These are phyloP conservation scores for Chrysomela aeneicollis DNA, from an alignment of 2,888 invertebrate species.

Conservation along the genomic window DNA sequence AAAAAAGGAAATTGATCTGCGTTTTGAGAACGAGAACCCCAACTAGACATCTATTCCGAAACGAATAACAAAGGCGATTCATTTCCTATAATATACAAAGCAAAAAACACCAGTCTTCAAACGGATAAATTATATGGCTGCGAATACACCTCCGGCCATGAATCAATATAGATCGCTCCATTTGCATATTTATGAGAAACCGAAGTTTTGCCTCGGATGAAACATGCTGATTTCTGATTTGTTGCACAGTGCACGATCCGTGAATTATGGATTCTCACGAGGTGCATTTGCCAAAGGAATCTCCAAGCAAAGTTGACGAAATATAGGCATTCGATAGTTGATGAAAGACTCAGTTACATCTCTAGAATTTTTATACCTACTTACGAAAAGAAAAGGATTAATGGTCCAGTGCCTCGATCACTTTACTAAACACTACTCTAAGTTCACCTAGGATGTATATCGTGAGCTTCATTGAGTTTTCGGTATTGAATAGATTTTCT, in stretches of 20 bases:
- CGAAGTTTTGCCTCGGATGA: slow-evolving; percentile 39
- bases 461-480: too few species aligned
- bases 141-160: slow-evolving; percentile 39
- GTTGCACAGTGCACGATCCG: slow-evolving; percentile 40
- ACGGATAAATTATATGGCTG: slow-evolving; percentile 48
- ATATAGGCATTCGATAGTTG: too few species aligned
- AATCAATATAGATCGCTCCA: slow-evolving; percentile 49
- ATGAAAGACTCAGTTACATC: too few species aligned
- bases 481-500: too few species aligned
- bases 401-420: too few species aligned
- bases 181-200: slow-evolving; percentile 50
- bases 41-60: slow-evolving; percentile 6
- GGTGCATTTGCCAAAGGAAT: neutral
- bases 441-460: too few species aligned
- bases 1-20: too few species aligned
- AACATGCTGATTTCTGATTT: slow-evolving; percentile 44
- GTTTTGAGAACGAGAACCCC: neutral
- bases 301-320: neutral
- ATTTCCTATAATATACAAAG: slow-evolving; percentile 37
- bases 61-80: slow-evolving; percentile 10
- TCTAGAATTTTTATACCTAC: too few species aligned
- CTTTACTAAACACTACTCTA: too few species aligned
- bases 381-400: too few species aligned
- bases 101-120: slow-evolving; percentile 40
- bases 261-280: slow-evolving; percentile 34